Evolutionary conservation across 2,888 invertebrate genomes (phyloP).

Genomic region (Ophioninae sp.): DNA sequence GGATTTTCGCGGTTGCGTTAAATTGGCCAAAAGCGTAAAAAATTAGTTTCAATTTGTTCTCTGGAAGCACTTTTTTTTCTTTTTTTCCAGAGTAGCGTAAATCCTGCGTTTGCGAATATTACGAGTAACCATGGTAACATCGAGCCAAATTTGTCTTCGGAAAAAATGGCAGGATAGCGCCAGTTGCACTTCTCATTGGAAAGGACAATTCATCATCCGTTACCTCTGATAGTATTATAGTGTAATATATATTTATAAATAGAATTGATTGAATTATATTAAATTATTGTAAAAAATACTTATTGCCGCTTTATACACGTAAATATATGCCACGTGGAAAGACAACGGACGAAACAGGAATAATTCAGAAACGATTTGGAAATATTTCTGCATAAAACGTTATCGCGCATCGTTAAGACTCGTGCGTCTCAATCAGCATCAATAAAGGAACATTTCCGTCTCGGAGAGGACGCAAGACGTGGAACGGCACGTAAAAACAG

Average conservation of each 20-base stretch:
- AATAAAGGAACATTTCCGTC: slow-evolving; percentile 69
- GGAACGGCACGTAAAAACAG: neutral
- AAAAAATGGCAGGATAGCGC: neutral
- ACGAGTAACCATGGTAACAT: neutral
- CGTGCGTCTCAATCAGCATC: slow-evolving; percentile 69
- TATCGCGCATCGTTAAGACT: slow-evolving; percentile 17
- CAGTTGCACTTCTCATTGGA: too few relatives aligned
- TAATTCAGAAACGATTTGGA: slow-evolving; percentile 30
- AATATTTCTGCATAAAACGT: slow-evolving; percentile 28
- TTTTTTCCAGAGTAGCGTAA: slow-evolving; percentile 26
- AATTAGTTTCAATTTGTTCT: too few relatives aligned
- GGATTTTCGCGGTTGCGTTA: too few relatives aligned
- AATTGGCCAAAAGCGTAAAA: too few relatives aligned
- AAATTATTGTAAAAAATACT: too few relatives aligned
- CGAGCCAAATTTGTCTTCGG: slow-evolving; percentile 3
- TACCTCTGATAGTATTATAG: too few relatives aligned
- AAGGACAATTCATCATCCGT: too few relatives aligned
- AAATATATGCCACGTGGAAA: neutral
- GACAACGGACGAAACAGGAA: neutral
- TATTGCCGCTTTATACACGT: neutral
- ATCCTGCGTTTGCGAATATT: slow-evolving; percentile 30
- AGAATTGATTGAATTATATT: too few relatives aligned
- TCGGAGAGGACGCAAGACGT: slow-evolving; percentile 1
- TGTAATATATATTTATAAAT: too few relatives aligned
- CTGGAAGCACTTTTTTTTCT: neutral